These are phyloP conservation scores for Carlito syrichta DNA, from an alignment of 2,113 vertebrate species.

Conservation along the genomic window DNA sequence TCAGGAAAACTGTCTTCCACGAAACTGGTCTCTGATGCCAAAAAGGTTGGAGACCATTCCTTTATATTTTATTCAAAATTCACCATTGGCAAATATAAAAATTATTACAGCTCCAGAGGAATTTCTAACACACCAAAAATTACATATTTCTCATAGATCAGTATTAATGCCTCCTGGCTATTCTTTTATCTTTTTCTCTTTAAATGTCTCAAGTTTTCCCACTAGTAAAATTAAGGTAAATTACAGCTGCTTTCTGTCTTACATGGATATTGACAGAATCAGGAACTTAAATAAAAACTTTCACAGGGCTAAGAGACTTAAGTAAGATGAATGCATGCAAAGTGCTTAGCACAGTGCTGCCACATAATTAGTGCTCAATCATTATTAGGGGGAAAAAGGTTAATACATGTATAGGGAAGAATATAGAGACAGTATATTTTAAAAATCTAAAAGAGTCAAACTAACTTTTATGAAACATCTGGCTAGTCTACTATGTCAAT, in stretches of 20 bases:
- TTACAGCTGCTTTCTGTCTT: not conserved
- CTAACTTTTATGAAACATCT: not conserved
- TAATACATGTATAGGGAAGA: not conserved
- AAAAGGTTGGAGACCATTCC: no score
- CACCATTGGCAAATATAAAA: not conserved
- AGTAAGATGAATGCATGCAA: not conserved
- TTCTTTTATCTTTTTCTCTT: not conserved
- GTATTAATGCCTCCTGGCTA: not conserved
- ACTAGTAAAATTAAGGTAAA: slow-evolving; percentile 26
- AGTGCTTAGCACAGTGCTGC: not conserved
- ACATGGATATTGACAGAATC: not conserved
- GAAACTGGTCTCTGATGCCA: no score
- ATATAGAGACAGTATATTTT: not conserved
- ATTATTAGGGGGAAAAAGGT: not conserved
- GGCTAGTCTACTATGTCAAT: not conserved
- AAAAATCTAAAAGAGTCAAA: not conserved
- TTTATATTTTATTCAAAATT: not conserved
- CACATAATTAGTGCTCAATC: not conserved
- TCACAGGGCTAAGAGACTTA: not conserved
- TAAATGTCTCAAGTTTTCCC: not conserved
- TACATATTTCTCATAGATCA: slow-evolving; percentile 1
- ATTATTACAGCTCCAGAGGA: not conserved
- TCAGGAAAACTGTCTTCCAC: no score
- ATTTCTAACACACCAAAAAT: not conserved
- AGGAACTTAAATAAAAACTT: not conserved